These are phyloP conservation scores for Hylaea fasciaria DNA, from an alignment of 2,888 invertebrate genomes.

Conservation along the genomic window DNA sequence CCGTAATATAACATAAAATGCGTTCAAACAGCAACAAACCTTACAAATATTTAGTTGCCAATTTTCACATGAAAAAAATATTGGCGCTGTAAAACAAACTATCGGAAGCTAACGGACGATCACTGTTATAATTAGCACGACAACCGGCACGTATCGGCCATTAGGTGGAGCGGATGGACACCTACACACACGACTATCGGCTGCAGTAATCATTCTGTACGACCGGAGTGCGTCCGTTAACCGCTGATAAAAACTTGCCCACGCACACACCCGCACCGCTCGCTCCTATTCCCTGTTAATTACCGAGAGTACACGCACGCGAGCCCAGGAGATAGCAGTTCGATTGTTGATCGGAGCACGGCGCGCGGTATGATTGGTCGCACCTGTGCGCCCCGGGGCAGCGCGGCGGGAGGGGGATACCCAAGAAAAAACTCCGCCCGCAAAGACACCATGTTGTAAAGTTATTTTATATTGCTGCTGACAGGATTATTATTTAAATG, in stretches of 20 bases:
- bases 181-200: constrained; percentile 65
- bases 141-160: constrained; percentile 27
- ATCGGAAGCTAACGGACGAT: constrained; percentile 16
- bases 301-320: constrained; percentile 61
- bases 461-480: constrained; percentile 48
- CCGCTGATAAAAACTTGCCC: constrained; percentile 69
- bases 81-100: constrained; percentile 16
- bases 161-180: constrained; percentile 72
- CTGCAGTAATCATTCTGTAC: constrained; percentile 59
- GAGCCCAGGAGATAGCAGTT: constrained; percentile 56
- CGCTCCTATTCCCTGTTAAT: constrained; percentile 68
- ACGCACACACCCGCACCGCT: constrained; percentile 57
- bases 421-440: constrained; percentile 65
- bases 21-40: neutral
- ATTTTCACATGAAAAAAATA: constrained; percentile 8
- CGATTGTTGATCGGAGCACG: constrained; percentile 57
- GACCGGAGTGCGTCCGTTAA: constrained; percentile 66
- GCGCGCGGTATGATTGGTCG: constrained; percentile 65
- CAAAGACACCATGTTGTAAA: constrained; percentile 60
- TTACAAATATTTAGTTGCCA: constrained; percentile 1
- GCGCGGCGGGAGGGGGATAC: constrained; percentile 33
- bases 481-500: constrained; percentile 51
- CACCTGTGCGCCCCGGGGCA: constrained; percentile 63
- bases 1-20: neutral
- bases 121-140: constrained; percentile 25